Percentiles rank a stretch among this genome's conserved stretches.
phyloP scores from a whole-genome alignment of 2,797 vertebrate genomes.

The Squalus acanthias region DNA sequence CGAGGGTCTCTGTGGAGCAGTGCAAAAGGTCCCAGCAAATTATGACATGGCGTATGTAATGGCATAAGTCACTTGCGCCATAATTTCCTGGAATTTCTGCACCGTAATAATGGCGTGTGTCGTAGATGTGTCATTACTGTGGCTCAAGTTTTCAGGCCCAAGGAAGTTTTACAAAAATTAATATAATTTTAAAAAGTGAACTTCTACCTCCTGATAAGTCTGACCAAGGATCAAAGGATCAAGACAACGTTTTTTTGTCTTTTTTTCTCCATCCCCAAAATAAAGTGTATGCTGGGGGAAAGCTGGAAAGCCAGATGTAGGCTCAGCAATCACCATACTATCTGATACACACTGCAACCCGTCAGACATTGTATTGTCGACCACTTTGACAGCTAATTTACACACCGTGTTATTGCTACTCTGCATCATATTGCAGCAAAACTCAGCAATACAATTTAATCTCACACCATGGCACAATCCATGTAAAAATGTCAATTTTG shows the following conservation, averaged over 20 bases:
- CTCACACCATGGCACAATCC: neutral
- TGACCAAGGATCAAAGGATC: neutral
- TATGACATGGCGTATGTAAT: no score
- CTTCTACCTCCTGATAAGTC: no score
- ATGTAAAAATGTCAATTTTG: neutral
- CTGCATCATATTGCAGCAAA: neutral
- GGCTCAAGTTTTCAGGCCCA: no score
- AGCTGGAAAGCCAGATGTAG: neutral
- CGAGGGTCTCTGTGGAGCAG: no score
- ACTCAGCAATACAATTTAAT: neutral
- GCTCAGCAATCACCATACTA: neutral
- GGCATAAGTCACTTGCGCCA: no score
- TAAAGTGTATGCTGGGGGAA: neutral
- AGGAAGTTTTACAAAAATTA: no score
- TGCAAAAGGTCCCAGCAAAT: no score
- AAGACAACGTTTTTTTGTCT: neutral
- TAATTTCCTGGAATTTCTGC: no score
- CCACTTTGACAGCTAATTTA: constrained; percentile 1
- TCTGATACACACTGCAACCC: neutral
- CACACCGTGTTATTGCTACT: neutral
- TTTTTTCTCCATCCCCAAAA: neutral
- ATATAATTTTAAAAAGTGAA: no score
- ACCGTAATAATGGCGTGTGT: no score
- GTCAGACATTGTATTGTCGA: neutral
- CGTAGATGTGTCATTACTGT: no score